A percentile compares a stretch with the other conserved stretches of the same genome.
phyloP scores from a whole-genome alignment of 2,797 vertebrate genomes.

The Sitta carolinensis region DNA sequence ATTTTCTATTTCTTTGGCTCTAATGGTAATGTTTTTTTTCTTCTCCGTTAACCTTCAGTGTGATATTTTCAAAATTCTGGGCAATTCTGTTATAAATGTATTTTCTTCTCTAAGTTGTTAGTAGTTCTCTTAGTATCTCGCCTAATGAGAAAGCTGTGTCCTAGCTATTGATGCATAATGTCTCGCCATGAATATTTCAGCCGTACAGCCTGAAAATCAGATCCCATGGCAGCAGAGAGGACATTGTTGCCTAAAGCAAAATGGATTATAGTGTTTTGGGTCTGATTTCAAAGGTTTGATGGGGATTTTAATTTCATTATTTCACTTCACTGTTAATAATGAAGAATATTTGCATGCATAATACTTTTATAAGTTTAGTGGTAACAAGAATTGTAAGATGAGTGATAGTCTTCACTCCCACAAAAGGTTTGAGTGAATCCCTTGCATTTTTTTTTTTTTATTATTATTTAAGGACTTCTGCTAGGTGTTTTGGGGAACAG shows the following conservation, averaged over 20 bases:
- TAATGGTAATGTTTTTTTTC: not conserved
- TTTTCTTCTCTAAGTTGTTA: not conserved
- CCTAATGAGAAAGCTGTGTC: not conserved
- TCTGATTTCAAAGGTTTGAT: not conserved
- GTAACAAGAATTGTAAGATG: slow-evolving; percentile 75
- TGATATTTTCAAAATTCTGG: not conserved
- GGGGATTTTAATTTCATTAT: slow-evolving; percentile 70
- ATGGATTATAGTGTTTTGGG: not conserved
- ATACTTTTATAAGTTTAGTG: slow-evolving; percentile 55
- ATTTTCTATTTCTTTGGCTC: not conserved
- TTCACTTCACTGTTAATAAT: slow-evolving; percentile 79
- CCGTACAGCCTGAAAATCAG: not conserved
- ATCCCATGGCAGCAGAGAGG: not conserved
- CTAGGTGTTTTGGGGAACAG: not conserved
- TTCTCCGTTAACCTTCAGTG: not conserved
- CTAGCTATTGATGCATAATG: not conserved
- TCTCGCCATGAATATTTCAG: not conserved
- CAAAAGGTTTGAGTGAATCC: slow-evolving; percentile 49
- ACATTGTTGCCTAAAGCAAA: not conserved
- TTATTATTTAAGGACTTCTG: not conserved
- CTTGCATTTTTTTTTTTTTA: not conserved
- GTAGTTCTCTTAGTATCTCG: not conserved
- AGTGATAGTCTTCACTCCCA: slow-evolving; percentile 74
- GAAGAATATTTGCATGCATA: slow-evolving; percentile 43
- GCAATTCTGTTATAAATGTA: not conserved